These are phyloP conservation scores for Pagetopsis macropterus DNA, from an alignment of 2,797 vertebrate genomes.

Conservation along the genomic window DNA sequence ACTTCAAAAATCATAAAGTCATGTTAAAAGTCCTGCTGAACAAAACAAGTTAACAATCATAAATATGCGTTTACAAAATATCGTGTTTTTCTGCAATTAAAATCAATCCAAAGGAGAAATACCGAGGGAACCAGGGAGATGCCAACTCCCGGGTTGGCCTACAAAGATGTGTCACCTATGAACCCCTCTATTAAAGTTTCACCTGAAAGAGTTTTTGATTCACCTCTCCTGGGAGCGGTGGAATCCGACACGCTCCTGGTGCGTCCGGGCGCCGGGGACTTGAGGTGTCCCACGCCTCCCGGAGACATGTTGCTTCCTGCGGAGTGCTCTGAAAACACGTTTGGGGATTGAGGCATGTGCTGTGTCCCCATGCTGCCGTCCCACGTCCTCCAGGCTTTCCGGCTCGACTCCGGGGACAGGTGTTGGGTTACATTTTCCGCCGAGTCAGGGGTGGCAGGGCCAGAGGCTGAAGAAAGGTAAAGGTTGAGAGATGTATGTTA, in stretches of 20 bases:
- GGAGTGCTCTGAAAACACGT: conserved; percentile 89
- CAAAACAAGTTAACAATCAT: too few relatives aligned
- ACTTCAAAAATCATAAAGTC: too few relatives aligned
- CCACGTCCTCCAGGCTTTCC: conserved; percentile 96
- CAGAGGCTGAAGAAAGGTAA: conserved; percentile 85
- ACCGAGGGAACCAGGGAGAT: too few relatives aligned
- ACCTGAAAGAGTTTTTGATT: background rate
- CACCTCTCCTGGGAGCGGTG: conserved; percentile 94
- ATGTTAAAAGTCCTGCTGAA: too few relatives aligned
- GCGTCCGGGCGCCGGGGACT: conserved; percentile 91
- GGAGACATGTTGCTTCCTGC: conserved; percentile 85
- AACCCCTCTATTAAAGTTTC: background rate
- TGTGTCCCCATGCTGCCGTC: conserved; percentile 83
- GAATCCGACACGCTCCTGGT: conserved; percentile 96
- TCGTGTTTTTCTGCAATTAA: too few relatives aligned
- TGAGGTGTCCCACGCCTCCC: conserved; percentile 87
- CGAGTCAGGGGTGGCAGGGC: conserved; percentile 96
- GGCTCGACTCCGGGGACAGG: conserved; percentile 94
- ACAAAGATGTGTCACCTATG: too few relatives aligned
- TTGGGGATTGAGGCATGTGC: conserved; percentile 89
- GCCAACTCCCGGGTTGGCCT: too few relatives aligned
- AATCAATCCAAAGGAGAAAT: too few relatives aligned
- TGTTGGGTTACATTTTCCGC: conserved; percentile 92
- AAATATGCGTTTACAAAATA: too few relatives aligned
- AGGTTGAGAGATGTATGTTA: conserved; percentile 33